phyloP scores from a whole-genome alignment of 35 echinoderm and acorn worm genomes.

The Nesometra sesokonis region DNA sequence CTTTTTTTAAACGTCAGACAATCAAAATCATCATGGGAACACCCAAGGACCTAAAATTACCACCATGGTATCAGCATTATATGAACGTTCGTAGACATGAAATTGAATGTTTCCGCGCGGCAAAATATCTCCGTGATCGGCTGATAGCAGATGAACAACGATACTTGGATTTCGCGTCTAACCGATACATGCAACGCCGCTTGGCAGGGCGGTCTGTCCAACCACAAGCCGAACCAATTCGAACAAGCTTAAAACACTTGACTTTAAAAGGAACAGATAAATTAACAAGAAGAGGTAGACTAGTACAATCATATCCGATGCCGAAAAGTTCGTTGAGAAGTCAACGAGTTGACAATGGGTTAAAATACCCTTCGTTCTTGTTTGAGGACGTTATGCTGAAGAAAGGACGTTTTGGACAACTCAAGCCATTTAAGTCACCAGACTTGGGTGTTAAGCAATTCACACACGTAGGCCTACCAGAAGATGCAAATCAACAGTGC shows the following conservation, averaged over 20 bases:
- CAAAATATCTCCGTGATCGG: neutral
- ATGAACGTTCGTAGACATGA: neutral
- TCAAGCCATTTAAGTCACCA: too few species aligned
- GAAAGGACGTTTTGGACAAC: neutral
- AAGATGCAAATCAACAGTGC: too few species aligned
- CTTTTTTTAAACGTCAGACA: too few species aligned
- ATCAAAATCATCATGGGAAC: neutral
- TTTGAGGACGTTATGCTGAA: neutral
- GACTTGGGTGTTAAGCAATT: too few species aligned
- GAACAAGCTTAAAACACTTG: neutral
- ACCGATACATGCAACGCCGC: neutral
- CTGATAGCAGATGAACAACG: neutral
- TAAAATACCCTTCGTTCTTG: neutral
- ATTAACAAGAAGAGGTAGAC: neutral
- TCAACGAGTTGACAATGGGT: neutral
- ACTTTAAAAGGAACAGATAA: neutral
- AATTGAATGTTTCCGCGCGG: neutral
- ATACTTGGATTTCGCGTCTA: neutral
- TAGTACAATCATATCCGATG: neutral
- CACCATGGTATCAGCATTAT: neutral
- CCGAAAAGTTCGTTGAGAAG: neutral
- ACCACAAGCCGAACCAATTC: neutral
- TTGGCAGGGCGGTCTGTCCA: neutral
- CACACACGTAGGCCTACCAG: too few species aligned
- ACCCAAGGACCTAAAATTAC: neutral